These are phyloP conservation scores for Harpagifer antarcticus DNA, from an alignment of 2,797 vertebrate genomes.

Conservation along the genomic window DNA sequence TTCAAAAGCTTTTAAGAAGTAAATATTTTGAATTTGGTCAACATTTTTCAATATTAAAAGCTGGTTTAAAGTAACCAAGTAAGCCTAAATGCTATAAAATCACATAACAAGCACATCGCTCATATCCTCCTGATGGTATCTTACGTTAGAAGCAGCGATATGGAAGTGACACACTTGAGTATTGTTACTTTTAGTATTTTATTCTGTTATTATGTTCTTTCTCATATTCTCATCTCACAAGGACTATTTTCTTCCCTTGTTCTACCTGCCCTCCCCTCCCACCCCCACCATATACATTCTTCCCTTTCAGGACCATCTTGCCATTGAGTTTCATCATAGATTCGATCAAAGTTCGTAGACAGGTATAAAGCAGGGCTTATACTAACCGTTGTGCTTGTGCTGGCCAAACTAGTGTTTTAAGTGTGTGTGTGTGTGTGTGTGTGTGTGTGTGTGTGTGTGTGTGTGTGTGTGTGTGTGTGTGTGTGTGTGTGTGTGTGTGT, in stretches of 20 bases:
- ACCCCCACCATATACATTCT: background rate
- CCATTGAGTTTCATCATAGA: slow-evolving; percentile 56
- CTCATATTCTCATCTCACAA: background rate
- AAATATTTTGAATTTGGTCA: background rate
- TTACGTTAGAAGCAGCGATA: too few relatives aligned
- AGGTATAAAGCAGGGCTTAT: slow-evolving; percentile 43
- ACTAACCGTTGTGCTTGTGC: slow-evolving; percentile 8
- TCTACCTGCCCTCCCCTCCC: slow-evolving; percentile 10
- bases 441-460: background rate
- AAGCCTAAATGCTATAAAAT: background rate
- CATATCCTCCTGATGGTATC: too few relatives aligned
- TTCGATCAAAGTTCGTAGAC: slow-evolving; percentile 46
- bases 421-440: background rate
- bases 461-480: too few relatives aligned
- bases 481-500: background rate
- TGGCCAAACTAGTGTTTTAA: too few relatives aligned
- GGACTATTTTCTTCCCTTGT: background rate
- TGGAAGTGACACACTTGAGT: background rate
- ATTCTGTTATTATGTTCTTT: background rate
- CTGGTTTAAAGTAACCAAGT: background rate
- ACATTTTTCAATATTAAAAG: background rate
- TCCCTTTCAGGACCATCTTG: slow-evolving; percentile 34
- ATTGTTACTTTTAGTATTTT: slow-evolving; percentile 6
- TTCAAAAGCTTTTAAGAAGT: background rate
- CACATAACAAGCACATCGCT: too few relatives aligned